Conservation (phyloP, 2,797 vertebrate species). For the Eleutherodactylus coqui region DNA sequence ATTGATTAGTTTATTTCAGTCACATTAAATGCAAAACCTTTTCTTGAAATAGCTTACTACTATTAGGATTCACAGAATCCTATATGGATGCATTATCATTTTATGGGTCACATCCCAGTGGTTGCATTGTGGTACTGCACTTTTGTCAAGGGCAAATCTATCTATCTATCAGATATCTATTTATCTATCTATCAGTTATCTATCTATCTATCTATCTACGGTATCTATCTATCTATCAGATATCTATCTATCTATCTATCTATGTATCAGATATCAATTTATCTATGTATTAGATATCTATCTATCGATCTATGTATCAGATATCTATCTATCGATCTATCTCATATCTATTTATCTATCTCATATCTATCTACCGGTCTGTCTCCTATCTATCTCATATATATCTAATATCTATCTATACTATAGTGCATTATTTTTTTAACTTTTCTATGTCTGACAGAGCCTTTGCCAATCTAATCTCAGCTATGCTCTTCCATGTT, state of each 20-base stretch:
- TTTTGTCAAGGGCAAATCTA: too few relatives aligned
- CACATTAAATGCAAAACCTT: too few relatives aligned
- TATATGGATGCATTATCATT: too few relatives aligned
- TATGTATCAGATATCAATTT: neutral
- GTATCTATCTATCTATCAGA: neutral
- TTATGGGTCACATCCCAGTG: too few relatives aligned
- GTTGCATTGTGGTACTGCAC: too few relatives aligned
- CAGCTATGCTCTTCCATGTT: neutral
- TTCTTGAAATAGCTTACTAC: too few relatives aligned
- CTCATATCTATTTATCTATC: neutral
- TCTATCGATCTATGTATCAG: neutral
- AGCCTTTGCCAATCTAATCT: neutral
- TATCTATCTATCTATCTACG: neutral
- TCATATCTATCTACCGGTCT: neutral
- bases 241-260: neutral
- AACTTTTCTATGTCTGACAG: neutral
- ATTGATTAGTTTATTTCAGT: too few relatives aligned
- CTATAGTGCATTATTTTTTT: neutral
- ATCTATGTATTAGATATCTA: neutral
- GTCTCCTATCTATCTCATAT: neutral
- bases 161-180: neutral
- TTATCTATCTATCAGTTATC: too few relatives aligned
- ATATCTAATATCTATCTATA: neutral
- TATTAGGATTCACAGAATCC: too few relatives aligned
- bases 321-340: neutral